Evolutionary conservation across 2,113 vertebrate species (phyloP), one percentile per base, ranked within the genome.

Genomic region (Hystrix brachyura): DNA sequence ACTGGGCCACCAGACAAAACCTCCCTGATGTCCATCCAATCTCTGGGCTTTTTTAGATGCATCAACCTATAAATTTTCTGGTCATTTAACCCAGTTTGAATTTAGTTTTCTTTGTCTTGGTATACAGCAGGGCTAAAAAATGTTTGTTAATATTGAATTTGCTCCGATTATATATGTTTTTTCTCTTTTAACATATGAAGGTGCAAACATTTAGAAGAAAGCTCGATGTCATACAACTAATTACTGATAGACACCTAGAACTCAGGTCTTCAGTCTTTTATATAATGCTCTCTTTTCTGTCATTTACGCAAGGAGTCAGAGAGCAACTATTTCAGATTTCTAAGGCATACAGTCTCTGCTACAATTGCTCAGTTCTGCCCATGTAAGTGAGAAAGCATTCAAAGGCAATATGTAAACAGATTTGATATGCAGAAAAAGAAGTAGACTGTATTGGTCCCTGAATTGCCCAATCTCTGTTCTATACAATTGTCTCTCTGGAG

Each of bases 121-220:
- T 55, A 90, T 83, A 71, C 11, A 59, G 21, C 10, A 90, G 46
- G 74, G 25, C 7, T 89, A 53, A 91, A 74, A 81, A 72, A 60
- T 74, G 23, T 64, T 32, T 94, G 64, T 29, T 78, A 67, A 95
- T 92, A 86, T n/a, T 83, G 55, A 91, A 76, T 89, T 90, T 87
- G 21, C 29, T 78, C 38, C n/a, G 94, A 11, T 64, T 67, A 21
- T n/a, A 21, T 51, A 18, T 57, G 46, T 48, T 85, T 46, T 53
- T 64, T 62, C 23, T 12, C 84, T 85, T 93, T 59, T 19, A 76
- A 48, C 15, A 95, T 72, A 53, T 34, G 21, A 92, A 32, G 81
- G 85, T 86, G 7, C 7, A 89, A 89, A 91, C 46, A 38, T 72
- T 62, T 53, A 55, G 43, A 29, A 83, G 69, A 79, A 95, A 90